phyloP scores from a whole-genome alignment of 2,888 invertebrate genomes.

The Hipparchia semele region DNA sequence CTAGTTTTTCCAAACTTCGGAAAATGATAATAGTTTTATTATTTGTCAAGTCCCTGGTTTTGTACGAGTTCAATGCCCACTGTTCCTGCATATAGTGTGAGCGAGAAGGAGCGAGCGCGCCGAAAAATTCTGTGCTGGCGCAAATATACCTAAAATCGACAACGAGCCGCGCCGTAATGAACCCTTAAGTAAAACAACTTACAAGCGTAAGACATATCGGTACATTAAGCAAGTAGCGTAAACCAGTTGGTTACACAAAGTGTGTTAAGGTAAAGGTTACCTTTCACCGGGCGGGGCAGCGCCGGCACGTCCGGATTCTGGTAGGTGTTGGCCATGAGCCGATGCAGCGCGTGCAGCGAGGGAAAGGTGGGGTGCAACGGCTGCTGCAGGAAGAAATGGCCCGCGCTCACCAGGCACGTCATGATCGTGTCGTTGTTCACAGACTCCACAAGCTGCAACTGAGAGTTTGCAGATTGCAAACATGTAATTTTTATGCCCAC shows the following conservation, averaged over 20 bases:
- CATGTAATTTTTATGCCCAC: too few relatives aligned
- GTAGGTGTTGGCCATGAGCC: slow-evolving; percentile 93
- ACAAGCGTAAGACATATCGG: background rate
- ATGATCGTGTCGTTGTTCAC: slow-evolving; percentile 96
- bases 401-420: slow-evolving; percentile 92
- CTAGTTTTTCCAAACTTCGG: too few relatives aligned
- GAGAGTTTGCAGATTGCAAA: background rate
- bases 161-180: too few relatives aligned
- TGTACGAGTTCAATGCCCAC: too few relatives aligned
- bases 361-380: slow-evolving; percentile 97
- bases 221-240: slow-evolving; percentile 11
- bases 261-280: slow-evolving; percentile 51
- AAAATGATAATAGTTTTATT: too few relatives aligned
- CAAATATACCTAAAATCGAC: too few relatives aligned
- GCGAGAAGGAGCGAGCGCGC: too few relatives aligned
- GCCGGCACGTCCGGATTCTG: slow-evolving; percentile 89
- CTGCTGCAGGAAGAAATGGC: slow-evolving; percentile 97
- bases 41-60: too few relatives aligned
- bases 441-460: slow-evolving; percentile 92
- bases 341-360: slow-evolving; percentile 90
- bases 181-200: slow-evolving; percentile 3
- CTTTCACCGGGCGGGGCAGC: slow-evolving; percentile 90
- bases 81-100: too few relatives aligned
- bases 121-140: too few relatives aligned
- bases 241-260: slow-evolving; percentile 14